Percentiles rank a stretch among this genome's conserved stretches.
phyloP scores from a whole-genome alignment of 2,888 invertebrate genomes.

The Zeuzera pyrina region DNA sequence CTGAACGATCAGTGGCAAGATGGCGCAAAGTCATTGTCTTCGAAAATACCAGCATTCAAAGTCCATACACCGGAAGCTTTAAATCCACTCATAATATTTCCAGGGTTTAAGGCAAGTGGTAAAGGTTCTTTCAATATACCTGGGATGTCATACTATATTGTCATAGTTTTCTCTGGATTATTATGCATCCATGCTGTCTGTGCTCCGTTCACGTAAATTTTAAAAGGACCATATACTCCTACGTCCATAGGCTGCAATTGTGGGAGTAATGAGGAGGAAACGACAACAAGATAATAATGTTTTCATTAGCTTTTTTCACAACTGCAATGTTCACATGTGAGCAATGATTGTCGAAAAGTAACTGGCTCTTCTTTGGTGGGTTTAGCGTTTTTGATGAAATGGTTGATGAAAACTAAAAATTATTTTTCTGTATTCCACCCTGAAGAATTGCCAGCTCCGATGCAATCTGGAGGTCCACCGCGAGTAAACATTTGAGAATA shows the following conservation, averaged over 20 bases:
- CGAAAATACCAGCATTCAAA: conserved; percentile 3
- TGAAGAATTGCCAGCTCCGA: conserved; percentile 26
- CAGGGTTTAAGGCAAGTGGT: conserved; percentile 2
- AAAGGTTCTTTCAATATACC: conserved; percentile 3
- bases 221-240: conserved; percentile 2
- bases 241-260: conserved; percentile 1
- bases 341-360: conserved; percentile 28
- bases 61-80: conserved; percentile 1
- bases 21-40: background rate
- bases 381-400: conserved; percentile 23
- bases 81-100: conserved; percentile 4
- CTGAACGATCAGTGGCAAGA: background rate
- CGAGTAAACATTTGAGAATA: conserved; percentile 18
- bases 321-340: conserved; percentile 23
- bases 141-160: conserved; percentile 1
- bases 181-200: conserved; percentile 1
- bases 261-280: conserved; percentile 23
- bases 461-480: conserved; percentile 25
- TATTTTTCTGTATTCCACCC: conserved; percentile 28
- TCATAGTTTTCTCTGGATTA: conserved; percentile 1
- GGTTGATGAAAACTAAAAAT: conserved; percentile 24
- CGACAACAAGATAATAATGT: conserved; percentile 20
- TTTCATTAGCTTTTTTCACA: conserved; percentile 18
- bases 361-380: conserved; percentile 18
- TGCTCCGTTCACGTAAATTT: conserved; percentile 1